phyloP scores from a whole-genome alignment of 1,140 invertebrate species.

The Zaprionus africanus region DNA sequence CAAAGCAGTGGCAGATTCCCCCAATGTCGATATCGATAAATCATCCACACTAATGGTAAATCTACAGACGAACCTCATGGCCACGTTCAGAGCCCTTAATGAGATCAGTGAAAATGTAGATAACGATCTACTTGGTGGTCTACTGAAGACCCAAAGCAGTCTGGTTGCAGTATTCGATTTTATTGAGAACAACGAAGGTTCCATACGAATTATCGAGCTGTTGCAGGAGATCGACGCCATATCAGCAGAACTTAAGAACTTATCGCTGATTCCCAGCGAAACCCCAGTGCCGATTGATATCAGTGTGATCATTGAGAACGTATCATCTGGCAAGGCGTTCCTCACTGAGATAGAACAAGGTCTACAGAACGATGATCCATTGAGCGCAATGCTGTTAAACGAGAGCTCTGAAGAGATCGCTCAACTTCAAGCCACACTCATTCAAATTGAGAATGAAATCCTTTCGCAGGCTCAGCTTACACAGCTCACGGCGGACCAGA shows the following conservation, averaged over 20 bases:
- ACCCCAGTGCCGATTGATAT: constrained; percentile 49
- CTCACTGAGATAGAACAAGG: constrained; percentile 66
- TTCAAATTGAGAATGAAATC: constrained; percentile 69
- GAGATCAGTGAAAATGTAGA: constrained; percentile 61
- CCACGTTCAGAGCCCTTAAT: constrained; percentile 67
- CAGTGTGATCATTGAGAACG: constrained; percentile 59
- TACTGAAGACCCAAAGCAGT: constrained; percentile 63
- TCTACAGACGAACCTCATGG: constrained; percentile 74
- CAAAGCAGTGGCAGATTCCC: constrained; percentile 42
- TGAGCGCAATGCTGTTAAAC: constrained; percentile 52
- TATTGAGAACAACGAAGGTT: constrained; percentile 71
- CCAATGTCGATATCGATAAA: constrained; percentile 69
- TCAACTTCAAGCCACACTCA: constrained; percentile 58
- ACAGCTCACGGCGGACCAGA: constrained; percentile 54
- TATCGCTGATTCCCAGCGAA: constrained; percentile 25
- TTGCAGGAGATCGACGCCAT: constrained; percentile 77
- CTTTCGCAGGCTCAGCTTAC: constrained; percentile 54
- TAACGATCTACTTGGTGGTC: constrained; percentile 39
- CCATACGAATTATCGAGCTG: constrained; percentile 71
- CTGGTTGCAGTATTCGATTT: constrained; percentile 74
- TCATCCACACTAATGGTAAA: constrained; percentile 65
- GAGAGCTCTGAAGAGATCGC: constrained; percentile 58
- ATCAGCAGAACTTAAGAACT: constrained; percentile 54
- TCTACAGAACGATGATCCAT: constrained; percentile 53
- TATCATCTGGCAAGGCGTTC: constrained; percentile 64